Conservation (phyloP, 2,797 vertebrate genomes). For the Capromys pilorides region DNA sequence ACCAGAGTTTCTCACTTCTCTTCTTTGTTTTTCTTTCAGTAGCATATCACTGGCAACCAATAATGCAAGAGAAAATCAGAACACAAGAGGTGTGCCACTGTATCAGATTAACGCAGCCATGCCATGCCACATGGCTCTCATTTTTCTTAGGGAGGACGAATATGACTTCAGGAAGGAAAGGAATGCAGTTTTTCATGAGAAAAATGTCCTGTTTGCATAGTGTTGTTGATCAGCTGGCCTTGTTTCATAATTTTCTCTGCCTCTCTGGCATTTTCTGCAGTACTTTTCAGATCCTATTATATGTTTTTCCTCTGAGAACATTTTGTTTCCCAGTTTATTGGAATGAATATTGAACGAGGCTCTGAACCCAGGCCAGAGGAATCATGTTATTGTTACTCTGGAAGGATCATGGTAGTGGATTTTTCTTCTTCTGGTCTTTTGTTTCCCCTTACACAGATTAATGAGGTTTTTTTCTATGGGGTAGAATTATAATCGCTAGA, state of each 20-base stretch:
- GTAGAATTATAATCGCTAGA: neutral
- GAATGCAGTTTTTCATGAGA: neutral
- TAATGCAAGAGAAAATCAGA: too few species aligned
- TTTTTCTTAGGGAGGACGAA: constrained; percentile 43
- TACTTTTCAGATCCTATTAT: neutral
- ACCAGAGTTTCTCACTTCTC: neutral
- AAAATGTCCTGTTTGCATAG: neutral
- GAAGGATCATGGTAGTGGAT: neutral
- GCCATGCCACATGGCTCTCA: neutral
- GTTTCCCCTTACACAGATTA: neutral
- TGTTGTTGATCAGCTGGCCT: neutral
- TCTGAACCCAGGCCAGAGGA: constrained; percentile 43
- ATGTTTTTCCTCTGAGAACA: constrained; percentile 38
- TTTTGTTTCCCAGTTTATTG: neutral
- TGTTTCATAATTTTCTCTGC: constrained; percentile 15
- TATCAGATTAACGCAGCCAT: too few species aligned
- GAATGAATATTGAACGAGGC: neutral
- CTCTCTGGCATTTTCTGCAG: neutral
- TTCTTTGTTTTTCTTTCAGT: neutral
- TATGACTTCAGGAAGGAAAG: neutral
- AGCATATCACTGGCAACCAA: too few species aligned
- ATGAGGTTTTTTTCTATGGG: neutral
- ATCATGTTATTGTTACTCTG: constrained; percentile 31
- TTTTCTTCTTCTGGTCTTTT: constrained; percentile 31
- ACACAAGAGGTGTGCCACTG: too few species aligned